Evolutionary conservation across 2,888 invertebrate species (phyloP), one percentile per base, ranked within the genome.

Genomic region (Charanyca ferruginea): DNA sequence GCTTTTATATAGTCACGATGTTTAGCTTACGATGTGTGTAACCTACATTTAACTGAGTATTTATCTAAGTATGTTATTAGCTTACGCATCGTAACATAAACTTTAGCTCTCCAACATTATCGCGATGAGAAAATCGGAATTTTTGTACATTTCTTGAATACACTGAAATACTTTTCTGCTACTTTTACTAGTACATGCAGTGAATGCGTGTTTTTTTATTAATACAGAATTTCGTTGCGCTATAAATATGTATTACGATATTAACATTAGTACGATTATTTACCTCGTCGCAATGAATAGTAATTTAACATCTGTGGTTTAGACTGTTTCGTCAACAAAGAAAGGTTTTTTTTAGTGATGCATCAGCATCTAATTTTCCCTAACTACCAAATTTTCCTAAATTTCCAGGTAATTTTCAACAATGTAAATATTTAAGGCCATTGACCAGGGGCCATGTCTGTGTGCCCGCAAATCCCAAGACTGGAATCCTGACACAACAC

Each of bases 61-160:
- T 63, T 45, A 52, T 67, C 23, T 45, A 13, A 47, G 20, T 23
- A 73, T 51, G 67, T 51, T 45, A 73, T 32, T 73, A 73, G 51
- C 66, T 72, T 61, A 48, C 41, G n/a, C 20, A 38, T 47, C 20
- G 41, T 52, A 32, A 22, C 20, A 25, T 52, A 25, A 22, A 62
- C 20, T 61, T n/a, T 16, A n/a, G n/a, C 32, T 72, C 22, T 16
- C 22, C 25, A 18, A 38, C 20, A 28, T 22, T 22, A 42, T 41
- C 32, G 44, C 53, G 23, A 18, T 2, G n/a, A n/a, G 35, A 48
- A 53, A 28, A 73, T 16, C 9, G 9, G 22, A 52, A 47, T 48
- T 20, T 16, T 38, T 16, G 22, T 25, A 7, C 32, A 3, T 4
- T 25, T 25, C 25, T 35, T 51, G 51, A 68, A 67, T 73, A 53